A percentile compares a stretch with the other conserved stretches of the same genome.
Evolutionary conservation across 2,888 invertebrate species (phyloP).

Genomic region (Lydus trimaculatus): DNA sequence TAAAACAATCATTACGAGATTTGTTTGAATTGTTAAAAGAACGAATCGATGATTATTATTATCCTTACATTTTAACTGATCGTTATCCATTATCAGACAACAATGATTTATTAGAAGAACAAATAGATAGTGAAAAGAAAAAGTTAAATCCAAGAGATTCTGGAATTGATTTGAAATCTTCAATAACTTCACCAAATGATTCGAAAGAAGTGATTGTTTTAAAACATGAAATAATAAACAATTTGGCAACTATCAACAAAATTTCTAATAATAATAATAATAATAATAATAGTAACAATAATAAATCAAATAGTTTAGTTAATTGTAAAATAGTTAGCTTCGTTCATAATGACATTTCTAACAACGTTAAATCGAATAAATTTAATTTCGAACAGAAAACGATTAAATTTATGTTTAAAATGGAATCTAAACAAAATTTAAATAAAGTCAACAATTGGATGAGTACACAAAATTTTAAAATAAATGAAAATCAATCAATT

Average conservation of each 20-base stretch:
- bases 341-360: not conserved
- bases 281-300: no score
- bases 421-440: not conserved
- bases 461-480: not conserved
- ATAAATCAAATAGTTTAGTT: no score
- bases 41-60: not conserved
- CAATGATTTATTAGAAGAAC: not conserved
- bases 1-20: not conserved
- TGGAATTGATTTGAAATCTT: not conserved
- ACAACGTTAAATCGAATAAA: not conserved
- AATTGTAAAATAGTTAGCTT: not conserved
- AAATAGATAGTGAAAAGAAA: not conserved
- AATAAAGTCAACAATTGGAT: not conserved
- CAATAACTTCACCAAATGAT: not conserved
- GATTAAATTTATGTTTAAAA: not conserved
- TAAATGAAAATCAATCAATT: not conserved
- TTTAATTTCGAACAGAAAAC: not conserved
- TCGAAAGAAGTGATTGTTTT: not conserved
- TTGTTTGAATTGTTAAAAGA: not conserved
- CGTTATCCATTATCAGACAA: not conserved
- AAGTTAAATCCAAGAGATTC: not conserved
- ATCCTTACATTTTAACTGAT: not conserved
- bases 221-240: not conserved
- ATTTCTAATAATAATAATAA: no score
- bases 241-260: no score